phyloP scores from a whole-genome alignment of 2,888 invertebrate genomes.

The Spisula solida region DNA sequence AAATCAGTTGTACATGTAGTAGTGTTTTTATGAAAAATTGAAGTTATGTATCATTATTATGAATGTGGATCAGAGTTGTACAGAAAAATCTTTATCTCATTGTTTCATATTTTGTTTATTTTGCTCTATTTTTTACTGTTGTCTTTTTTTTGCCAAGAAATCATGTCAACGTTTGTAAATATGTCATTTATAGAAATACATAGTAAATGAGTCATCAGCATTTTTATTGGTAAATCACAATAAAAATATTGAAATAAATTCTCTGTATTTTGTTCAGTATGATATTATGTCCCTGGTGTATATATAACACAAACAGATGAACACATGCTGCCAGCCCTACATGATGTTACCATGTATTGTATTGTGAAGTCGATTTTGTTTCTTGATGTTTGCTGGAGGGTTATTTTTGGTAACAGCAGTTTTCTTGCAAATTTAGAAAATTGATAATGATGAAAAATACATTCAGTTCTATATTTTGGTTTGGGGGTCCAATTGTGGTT shows the following conservation, averaged over 20 bases:
- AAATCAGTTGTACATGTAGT: conserved; percentile 50
- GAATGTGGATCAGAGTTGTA: conserved; percentile 59
- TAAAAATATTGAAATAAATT: conserved; percentile 63
- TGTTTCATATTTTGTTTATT: conserved; percentile 50
- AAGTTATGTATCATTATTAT: conserved; percentile 57
- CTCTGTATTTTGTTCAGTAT: conserved; percentile 53
- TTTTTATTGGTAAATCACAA: conserved; percentile 73
- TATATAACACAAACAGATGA: conserved; percentile 35
- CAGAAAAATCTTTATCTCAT: conserved; percentile 56
- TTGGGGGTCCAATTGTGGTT: no score
- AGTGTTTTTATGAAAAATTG: conserved; percentile 38
- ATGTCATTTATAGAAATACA: conserved; percentile 67
- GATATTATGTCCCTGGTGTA: conserved; percentile 1
- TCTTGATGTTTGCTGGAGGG: not conserved
- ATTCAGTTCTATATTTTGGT: no score
- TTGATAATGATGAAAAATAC: no score
- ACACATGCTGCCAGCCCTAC: conserved; percentile 27
- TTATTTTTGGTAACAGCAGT: no score
- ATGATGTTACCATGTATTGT: not conserved
- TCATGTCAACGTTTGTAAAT: conserved; percentile 55
- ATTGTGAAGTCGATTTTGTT: conserved; percentile 24
- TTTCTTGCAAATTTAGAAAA: no score
- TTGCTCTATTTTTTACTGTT: conserved; percentile 65
- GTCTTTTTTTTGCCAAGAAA: conserved; percentile 49
- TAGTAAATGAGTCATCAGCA: conserved; percentile 69